Evolutionary conservation across 1,140 invertebrate genomes (phyloP).

Genomic region (Temnothorax curvispinosus): DNA sequence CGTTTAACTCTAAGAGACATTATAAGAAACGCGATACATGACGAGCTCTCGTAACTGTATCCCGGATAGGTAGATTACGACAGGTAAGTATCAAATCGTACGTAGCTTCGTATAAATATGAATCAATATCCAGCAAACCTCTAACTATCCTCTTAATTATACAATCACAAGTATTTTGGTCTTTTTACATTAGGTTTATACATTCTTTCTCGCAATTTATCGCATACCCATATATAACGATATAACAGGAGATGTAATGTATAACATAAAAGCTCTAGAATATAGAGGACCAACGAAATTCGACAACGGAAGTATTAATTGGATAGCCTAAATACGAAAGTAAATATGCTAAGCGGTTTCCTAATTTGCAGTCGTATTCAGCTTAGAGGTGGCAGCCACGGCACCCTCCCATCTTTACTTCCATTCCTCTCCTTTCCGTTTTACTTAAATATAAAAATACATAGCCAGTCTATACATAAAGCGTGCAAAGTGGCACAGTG

Average conservation of each 20-base stretch:
- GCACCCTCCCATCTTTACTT: conserved; percentile 72
- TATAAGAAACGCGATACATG: conserved; percentile 2
- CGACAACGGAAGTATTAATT: conserved; percentile 16
- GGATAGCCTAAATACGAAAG: conserved; percentile 31
- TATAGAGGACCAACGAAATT: conserved; percentile 22
- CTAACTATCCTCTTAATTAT: conserved; percentile 49
- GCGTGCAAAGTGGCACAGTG: conserved; percentile 85
- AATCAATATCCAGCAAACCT: conserved; percentile 45
- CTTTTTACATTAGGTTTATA: conserved; percentile 57
- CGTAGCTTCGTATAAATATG: conserved; percentile 44
- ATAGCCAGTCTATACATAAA: conserved; percentile 86
- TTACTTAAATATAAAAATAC: conserved; percentile 87
- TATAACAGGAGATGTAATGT: conserved; percentile 22
- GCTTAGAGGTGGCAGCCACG: conserved; percentile 75
- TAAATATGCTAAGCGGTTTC: conserved; percentile 32
- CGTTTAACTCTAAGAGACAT: conserved; percentile 33
- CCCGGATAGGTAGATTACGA: conserved; percentile 25
- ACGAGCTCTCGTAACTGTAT: conserved; percentile 18
- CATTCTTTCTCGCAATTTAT: conserved; percentile 28
- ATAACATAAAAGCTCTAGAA: conserved; percentile 46
- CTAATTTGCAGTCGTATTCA: conserved; percentile 52
- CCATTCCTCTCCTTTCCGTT: conserved; percentile 62
- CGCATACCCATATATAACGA: conserved; percentile 19
- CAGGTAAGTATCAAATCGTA: conserved; percentile 55
- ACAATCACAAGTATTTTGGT: conserved; percentile 62